phyloP scores from a whole-genome alignment of 2,113 vertebrate species.

The Gulo gulo region DNA sequence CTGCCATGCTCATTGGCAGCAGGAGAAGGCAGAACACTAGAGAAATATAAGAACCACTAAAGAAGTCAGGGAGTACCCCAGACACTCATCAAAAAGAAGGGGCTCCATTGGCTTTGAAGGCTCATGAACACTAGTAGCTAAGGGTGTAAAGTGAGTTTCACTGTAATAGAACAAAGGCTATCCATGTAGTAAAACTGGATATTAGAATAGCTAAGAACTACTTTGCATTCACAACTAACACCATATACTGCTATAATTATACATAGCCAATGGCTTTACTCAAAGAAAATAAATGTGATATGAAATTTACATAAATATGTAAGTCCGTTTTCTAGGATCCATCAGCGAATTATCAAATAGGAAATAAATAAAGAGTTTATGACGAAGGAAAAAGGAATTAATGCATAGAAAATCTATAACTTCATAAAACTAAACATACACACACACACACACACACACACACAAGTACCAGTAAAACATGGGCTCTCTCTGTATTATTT shows the following conservation, averaged over 20 bases:
- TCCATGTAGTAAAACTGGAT: background rate
- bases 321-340: background rate
- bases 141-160: background rate
- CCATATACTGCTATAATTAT: background rate
- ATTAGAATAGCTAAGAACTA: background rate
- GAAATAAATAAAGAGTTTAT: background rate
- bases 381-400: no score
- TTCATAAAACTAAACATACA: background rate
- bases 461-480: background rate
- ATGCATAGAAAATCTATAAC: no score
- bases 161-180: background rate
- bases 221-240: background rate
- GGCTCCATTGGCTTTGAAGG: background rate
- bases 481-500: background rate
- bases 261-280: background rate
- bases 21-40: background rate
- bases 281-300: background rate
- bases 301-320: background rate
- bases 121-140: background rate
- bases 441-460: background rate
- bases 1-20: background rate
- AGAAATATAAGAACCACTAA: background rate
- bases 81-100: background rate
- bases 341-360: background rate
- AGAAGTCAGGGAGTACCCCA: background rate